Evolutionary conservation across 2,797 vertebrate genomes (phyloP), one percentile per base, ranked within the genome.

Genomic region (Momotus momota): DNA sequence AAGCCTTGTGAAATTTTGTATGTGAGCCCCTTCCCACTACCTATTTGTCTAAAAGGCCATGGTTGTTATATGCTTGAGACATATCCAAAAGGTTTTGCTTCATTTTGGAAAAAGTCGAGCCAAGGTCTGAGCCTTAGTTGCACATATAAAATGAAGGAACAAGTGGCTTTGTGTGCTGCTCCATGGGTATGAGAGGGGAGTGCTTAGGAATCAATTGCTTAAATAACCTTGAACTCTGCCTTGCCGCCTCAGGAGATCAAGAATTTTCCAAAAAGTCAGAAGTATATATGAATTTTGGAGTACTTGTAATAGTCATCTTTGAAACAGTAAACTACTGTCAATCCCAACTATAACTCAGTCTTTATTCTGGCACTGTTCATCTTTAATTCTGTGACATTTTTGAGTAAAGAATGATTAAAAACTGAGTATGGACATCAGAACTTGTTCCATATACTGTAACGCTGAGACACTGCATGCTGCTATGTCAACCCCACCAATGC

Each of bases 361-460:
- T 81, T 85, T 94, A 61, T 81, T 82, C 78, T 94, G 88, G 71
- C 64, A 61, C 41, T 49, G 29, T 69, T 93, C 23, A 41, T 9
- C 1, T 82, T 89, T 90, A 54, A 46, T 87, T 89, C 61, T 82
- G 52, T 78, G 86, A 69, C 64, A 69, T 69, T 94, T 96, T 71
- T 87, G 26, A 80, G 62, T 85, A 77, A 86, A 80, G 21, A 88
- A 71, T 70, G 7, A 92, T 92, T 94, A 85, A 94, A 92, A 90
- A 88, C 7, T 49, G 27, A 82, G 33, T 41, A 85, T 33, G 21
- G 79, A 61, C 41, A 66, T 71, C n/a, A 87, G 48, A 86, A 85
- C 82, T 90, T 91, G 23, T 87, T 95, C 81, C 84, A 78, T 46
- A 46, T n/a, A 61, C n/a, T 58, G 60, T 64, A 87, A 81, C 40